Percentiles rank a stretch among this genome's conserved stretches.
These are phyloP conservation scores for Nipponia nippon DNA, from an alignment of 2,113 vertebrate species.

Conservation along the genomic window DNA sequence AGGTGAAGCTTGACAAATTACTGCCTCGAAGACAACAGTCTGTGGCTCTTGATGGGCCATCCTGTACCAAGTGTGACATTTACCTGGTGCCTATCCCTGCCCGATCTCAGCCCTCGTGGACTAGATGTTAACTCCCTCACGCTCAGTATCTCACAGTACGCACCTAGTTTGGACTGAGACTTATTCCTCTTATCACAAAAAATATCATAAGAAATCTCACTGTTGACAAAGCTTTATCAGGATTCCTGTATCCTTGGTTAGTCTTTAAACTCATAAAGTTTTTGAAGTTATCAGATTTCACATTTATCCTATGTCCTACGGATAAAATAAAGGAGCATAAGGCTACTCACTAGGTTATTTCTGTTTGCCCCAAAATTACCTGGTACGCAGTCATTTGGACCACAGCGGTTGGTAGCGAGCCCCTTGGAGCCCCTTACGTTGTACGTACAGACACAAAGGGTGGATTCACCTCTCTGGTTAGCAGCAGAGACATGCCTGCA, in stretches of 20 bases:
- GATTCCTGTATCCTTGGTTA: background rate
- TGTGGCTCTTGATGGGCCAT: background rate
- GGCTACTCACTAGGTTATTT: background rate
- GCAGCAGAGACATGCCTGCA: background rate
- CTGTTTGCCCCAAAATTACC: background rate
- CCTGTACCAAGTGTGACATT: background rate
- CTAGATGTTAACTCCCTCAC: background rate
- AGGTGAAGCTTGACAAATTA: background rate
- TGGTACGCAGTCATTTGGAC: background rate
- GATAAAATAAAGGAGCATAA: background rate
- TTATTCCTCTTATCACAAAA: background rate
- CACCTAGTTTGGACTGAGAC: background rate
- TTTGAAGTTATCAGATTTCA: background rate
- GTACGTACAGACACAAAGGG: rapidly evolving
- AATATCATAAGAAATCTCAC: background rate
- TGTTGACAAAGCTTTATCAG: background rate
- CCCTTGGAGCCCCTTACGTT: rapidly evolving
- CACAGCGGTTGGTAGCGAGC: rapidly evolving
- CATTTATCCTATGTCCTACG: background rate
- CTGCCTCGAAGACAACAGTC: background rate
- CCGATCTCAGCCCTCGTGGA: background rate
- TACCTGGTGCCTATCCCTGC: background rate
- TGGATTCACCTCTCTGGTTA: background rate
- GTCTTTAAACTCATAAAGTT: background rate
- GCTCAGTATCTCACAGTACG: background rate